These are phyloP conservation scores for Noctua pronuba DNA, from an alignment of 2,888 invertebrate species.

Conservation along the genomic window DNA sequence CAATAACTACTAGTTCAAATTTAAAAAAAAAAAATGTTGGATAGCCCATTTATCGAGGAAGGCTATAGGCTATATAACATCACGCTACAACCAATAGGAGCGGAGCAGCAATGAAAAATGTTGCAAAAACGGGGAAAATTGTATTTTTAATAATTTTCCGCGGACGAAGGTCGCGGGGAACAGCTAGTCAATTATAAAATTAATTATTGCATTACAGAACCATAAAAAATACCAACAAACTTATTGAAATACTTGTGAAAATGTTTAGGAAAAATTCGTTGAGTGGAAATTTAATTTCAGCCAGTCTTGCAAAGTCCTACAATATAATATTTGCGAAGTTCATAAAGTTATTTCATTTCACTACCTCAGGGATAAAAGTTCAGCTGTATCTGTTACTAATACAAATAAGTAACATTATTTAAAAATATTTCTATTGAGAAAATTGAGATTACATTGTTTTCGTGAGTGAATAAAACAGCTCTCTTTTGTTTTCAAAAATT, in stretches of 20 bases:
- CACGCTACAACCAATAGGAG: no score
- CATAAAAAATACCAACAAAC: slow-evolving; percentile 33
- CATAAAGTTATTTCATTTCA: slow-evolving; percentile 82
- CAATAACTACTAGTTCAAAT: no score
- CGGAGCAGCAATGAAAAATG: no score
- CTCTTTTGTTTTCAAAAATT: not conserved
- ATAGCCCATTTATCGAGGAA: no score
- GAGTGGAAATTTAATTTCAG: slow-evolving; percentile 78
- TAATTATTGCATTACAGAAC: not conserved
- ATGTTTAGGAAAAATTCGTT: slow-evolving; percentile 77
- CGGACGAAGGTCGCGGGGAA: no score
- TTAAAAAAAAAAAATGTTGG: no score
- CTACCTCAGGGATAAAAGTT: slow-evolving; percentile 77
- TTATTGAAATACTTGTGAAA: slow-evolving; percentile 80
- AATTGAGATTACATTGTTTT: slow-evolving; percentile 31
- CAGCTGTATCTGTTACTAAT: slow-evolving; percentile 68
- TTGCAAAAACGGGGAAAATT: no score
- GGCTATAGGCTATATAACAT: no score
- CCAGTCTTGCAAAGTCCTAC: slow-evolving; percentile 71
- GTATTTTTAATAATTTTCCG: no score
- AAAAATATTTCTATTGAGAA: slow-evolving; percentile 46
- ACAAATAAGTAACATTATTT: slow-evolving; percentile 66
- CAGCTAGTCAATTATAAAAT: not conserved
- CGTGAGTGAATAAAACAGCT: not conserved
- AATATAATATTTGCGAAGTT: slow-evolving; percentile 80